Conservation (phyloP, 1,140 invertebrate genomes). For the Leptopilina clavipes region DNA sequence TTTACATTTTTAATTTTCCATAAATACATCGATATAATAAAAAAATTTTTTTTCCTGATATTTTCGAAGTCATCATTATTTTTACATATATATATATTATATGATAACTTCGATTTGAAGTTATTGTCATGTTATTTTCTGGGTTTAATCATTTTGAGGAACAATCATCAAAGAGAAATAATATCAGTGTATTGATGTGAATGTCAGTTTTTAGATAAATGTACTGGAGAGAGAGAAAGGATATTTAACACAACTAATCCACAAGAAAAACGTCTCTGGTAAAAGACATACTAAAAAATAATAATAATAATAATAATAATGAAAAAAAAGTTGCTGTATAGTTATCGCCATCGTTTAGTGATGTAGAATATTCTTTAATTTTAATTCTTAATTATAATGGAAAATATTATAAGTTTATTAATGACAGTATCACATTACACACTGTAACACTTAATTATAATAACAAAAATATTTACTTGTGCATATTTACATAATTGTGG, state of each 20-base stretch:
- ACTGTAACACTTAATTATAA: conserved; percentile 75
- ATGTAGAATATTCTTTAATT: conserved; percentile 69
- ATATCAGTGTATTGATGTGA: not conserved
- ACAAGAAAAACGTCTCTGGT: conserved; percentile 9
- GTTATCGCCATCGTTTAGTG: conserved; percentile 66
- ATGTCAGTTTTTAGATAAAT: conserved; percentile 37
- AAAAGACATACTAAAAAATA: conserved; percentile 47
- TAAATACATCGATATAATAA: not conserved
- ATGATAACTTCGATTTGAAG: not conserved
- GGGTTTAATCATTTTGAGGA: not conserved
- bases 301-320: conserved; percentile 66
- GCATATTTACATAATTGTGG: conserved; percentile 73
- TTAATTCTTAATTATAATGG: conserved; percentile 62
- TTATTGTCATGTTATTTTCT: conserved; percentile 21
- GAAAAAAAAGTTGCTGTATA: conserved; percentile 64
- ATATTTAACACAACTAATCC: conserved; percentile 18
- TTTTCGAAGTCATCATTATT: conserved; percentile 5
- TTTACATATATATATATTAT: not conserved
- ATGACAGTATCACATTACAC: conserved; percentile 71
- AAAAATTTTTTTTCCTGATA: not conserved
- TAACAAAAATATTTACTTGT: conserved; percentile 74
- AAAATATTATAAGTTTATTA: conserved; percentile 64
- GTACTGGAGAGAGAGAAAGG: conserved; percentile 37
- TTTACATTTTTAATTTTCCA: not conserved
- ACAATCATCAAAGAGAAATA: not conserved